Percentiles rank a stretch among this genome's conserved stretches.
Conservation (phyloP, 2,888 invertebrate genomes). For the Clepsis dumicolana region DNA sequence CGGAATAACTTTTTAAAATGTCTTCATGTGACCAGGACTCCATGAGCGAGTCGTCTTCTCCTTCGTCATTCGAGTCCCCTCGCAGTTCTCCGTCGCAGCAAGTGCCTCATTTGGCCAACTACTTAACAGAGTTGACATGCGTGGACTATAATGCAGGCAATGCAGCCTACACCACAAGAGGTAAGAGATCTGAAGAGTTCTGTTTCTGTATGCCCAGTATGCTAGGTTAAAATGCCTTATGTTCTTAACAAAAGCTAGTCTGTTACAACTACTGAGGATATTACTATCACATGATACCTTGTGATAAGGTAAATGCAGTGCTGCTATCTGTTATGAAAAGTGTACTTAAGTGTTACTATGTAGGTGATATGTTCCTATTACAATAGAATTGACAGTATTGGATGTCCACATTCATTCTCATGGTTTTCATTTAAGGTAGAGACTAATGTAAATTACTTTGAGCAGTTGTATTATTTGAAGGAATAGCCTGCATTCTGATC, state of each 20-base stretch:
- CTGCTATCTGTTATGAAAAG: not conserved
- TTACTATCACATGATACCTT: too few relatives aligned
- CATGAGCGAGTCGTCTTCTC: conserved; percentile 64
- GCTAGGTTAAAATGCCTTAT: too few relatives aligned
- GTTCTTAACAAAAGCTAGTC: not conserved
- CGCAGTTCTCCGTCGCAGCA: conserved; percentile 74
- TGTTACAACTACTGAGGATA: not conserved
- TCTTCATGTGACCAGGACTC: conserved; percentile 67
- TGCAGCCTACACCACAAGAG: not conserved
- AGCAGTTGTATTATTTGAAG: too few relatives aligned
- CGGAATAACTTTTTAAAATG: conserved; percentile 27
- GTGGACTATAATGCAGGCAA: conserved; percentile 51
- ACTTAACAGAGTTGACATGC: conserved; percentile 67
- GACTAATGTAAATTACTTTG: too few relatives aligned
- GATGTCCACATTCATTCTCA: not conserved
- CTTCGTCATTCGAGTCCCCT: conserved; percentile 66
- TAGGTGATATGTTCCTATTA: not conserved
- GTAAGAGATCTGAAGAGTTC: not conserved
- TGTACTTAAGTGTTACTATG: not conserved
- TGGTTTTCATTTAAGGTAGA: too few relatives aligned
- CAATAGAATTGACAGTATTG: not conserved
- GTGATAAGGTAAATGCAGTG: not conserved
- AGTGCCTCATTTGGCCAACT: conserved; percentile 69
- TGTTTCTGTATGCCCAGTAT: too few relatives aligned
- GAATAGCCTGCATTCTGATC: too few relatives aligned